Conservation (phyloP, 2,113 vertebrate species). For the Carassius carassius region DNA sequence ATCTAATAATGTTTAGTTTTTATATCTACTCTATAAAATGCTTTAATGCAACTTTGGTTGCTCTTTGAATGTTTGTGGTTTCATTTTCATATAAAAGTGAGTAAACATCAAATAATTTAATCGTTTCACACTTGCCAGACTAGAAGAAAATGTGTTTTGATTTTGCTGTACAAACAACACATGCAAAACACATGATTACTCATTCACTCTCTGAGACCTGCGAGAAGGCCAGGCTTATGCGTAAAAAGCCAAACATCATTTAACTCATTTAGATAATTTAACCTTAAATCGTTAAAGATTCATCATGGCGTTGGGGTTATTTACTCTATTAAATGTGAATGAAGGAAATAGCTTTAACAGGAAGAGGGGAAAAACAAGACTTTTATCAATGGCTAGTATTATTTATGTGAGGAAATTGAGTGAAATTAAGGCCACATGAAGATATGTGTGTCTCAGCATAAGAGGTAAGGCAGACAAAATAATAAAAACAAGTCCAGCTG, state of each 20-base stretch:
- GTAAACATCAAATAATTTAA: conserved; percentile 55
- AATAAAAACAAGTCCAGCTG: conserved; percentile 42
- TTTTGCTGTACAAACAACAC: conserved; percentile 47
- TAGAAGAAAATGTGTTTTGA: conserved; percentile 56
- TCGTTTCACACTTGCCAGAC: conserved; percentile 54
- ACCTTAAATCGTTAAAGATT: conserved; percentile 23
- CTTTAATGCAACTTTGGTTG: conserved; percentile 46
- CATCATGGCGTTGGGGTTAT: conserved; percentile 23
- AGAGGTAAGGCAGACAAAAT: conserved; percentile 41
- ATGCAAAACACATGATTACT: conserved; percentile 50
- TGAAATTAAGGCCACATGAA: not conserved
- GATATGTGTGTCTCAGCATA: conserved; percentile 7
- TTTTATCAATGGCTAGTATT: conserved; percentile 15
- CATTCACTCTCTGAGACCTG: not conserved
- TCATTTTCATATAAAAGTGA: conserved; percentile 57
- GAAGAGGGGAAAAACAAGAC: not conserved
- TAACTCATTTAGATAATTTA: conserved; percentile 37
- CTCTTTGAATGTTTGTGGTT: conserved; percentile 51
- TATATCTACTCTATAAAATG: conserved; percentile 55
- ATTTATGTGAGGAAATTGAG: conserved; percentile 19
- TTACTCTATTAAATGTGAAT: conserved; percentile 36
- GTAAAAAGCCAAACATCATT: conserved; percentile 40
- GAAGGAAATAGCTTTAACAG: conserved; percentile 24
- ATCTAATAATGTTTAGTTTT: conserved; percentile 55
- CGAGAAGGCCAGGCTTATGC: conserved; percentile 7